These are phyloP conservation scores for Lerema accius DNA, from an alignment of 1,140 invertebrate species.

Conservation along the genomic window DNA sequence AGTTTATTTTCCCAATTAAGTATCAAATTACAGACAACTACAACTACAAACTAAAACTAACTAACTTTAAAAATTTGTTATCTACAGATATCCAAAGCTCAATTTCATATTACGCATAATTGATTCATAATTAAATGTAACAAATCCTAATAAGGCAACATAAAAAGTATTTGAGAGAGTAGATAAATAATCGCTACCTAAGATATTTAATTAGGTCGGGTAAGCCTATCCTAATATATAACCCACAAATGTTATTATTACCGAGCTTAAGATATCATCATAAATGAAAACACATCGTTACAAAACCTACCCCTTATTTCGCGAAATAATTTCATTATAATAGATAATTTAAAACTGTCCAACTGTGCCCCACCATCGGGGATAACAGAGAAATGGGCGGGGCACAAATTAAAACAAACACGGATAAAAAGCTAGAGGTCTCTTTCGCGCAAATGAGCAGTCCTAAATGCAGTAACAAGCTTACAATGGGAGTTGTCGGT, in stretches of 20 bases:
- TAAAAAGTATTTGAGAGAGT: no score
- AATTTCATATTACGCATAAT: no score
- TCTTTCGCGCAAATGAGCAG: conserved; percentile 76
- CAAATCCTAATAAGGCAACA: no score
- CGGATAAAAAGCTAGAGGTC: conserved; percentile 63
- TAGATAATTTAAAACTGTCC: conserved; percentile 82
- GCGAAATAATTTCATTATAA: conserved; percentile 82
- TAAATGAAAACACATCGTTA: conserved; percentile 80
- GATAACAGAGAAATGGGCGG: conserved; percentile 74
- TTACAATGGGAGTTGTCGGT: conserved; percentile 74
- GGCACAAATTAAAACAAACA: conserved; percentile 59
- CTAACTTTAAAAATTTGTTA: no score
- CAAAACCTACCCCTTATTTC: conserved; percentile 80
- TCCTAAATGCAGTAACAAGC: conserved; percentile 70
- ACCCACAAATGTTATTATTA: conserved; percentile 22
- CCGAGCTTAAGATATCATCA: conserved; percentile 35
- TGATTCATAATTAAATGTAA: no score
- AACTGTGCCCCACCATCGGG: conserved; percentile 71
- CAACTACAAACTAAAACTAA: no score
- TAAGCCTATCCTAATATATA: conserved; percentile 43
- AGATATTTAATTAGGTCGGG: background rate
- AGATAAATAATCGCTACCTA: no score
- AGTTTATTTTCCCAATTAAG: no score
- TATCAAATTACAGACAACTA: no score
- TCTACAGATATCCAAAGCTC: no score